Percentiles rank a stretch among this genome's conserved stretches.
Conservation (phyloP, 2,888 invertebrate species). For the Cheiracanthium punctorium region DNA sequence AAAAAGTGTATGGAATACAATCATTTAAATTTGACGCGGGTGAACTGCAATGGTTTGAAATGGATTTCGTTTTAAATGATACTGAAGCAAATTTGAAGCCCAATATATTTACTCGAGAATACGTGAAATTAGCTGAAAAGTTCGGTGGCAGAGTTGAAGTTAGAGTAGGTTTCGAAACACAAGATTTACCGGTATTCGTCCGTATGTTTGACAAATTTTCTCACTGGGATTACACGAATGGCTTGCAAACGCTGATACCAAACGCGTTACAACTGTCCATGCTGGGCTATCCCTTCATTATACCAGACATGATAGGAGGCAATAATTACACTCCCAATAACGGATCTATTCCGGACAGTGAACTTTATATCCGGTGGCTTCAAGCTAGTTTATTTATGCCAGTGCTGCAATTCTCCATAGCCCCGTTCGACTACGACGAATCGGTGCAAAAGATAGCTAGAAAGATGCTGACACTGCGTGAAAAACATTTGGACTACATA, state of each 20-base stretch:
- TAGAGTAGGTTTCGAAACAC: conserved; percentile 84
- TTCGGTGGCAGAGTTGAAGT: conserved; percentile 82
- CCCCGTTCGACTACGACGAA: conserved; percentile 86
- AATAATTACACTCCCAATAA: conserved; percentile 77
- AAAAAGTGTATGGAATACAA: conserved; percentile 82
- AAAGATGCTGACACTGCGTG: conserved; percentile 82
- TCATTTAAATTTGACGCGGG: conserved; percentile 90
- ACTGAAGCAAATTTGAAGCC: conserved; percentile 72
- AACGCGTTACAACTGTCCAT: conserved; percentile 81
- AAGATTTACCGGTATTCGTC: conserved; percentile 83
- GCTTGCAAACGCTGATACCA: conserved; percentile 84
- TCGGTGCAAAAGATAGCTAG: conserved; percentile 80
- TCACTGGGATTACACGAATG: conserved; percentile 81
- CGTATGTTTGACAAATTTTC: conserved; percentile 88
- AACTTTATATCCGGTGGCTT: conserved; percentile 85
- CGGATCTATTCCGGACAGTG: conserved; percentile 74
- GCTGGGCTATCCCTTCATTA: conserved; percentile 83
- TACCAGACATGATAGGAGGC: conserved; percentile 86
- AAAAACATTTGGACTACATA: conserved; percentile 79
- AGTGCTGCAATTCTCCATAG: conserved; percentile 85
- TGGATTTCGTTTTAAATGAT: conserved; percentile 74
- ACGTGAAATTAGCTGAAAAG: conserved; percentile 72
- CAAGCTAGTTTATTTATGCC: conserved; percentile 87
- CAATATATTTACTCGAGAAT: conserved; percentile 73
- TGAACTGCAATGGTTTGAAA: conserved; percentile 83